Conservation (phyloP, 2,113 vertebrate species). For the Phaethon lepturus region DNA sequence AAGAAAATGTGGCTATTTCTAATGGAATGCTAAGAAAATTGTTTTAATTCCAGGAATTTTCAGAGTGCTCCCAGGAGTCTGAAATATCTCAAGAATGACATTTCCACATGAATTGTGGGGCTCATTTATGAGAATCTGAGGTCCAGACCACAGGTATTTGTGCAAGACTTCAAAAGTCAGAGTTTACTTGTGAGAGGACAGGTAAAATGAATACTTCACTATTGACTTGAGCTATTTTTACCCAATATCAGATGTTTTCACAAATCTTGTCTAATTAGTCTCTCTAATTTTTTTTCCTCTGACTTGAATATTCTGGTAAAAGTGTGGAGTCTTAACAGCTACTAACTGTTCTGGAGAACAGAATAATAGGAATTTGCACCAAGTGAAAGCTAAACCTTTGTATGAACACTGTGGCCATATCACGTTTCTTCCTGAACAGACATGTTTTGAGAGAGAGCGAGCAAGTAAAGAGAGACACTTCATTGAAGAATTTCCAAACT, state of each 20-base stretch:
- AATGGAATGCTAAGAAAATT: neutral
- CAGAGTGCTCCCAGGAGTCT: neutral
- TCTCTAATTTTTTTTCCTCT: neutral
- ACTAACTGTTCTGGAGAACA: neutral
- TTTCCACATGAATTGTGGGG: neutral
- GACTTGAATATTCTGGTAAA: neutral
- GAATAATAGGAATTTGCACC: neutral
- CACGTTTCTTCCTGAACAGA: neutral
- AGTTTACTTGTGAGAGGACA: neutral
- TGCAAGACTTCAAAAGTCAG: neutral
- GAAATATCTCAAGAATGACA: conserved; percentile 10
- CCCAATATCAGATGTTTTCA: neutral
- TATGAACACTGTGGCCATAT: neutral
- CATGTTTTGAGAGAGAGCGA: neutral
- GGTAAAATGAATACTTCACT: neutral
- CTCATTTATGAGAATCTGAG: neutral
- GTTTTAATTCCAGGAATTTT: neutral
- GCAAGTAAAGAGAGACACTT: neutral
- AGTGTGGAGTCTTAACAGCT: neutral
- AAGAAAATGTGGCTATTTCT: neutral
- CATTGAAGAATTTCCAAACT: conserved; percentile 17
- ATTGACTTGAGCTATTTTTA: neutral
- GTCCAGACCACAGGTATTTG: neutral
- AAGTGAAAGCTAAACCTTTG: neutral
- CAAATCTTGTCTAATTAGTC: neutral